Base-by-base conservation (phyloP, 2,888 invertebrate genomes). In the Arenicola marina region DNA sequence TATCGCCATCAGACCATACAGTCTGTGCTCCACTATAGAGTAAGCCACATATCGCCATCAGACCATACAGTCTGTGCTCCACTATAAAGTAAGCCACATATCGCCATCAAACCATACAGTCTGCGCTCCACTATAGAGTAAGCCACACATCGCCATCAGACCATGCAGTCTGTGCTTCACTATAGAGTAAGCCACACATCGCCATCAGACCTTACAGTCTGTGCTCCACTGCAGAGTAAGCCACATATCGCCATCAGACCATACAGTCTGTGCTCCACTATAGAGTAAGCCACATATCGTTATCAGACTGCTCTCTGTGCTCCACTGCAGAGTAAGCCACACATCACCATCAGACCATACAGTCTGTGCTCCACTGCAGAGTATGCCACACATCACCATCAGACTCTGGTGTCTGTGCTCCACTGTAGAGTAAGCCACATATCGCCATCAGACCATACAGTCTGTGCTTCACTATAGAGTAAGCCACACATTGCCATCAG, bases 71-170 rank as follows among this genome's bases (percentile, higher is more conserved):
- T 15, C 58, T 68, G 33, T 32, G 65, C 53, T 61, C 60, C 34
- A 56, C 63, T 7, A 59, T 68, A 11, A 63, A 63, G 68, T 68
- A 61, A 51, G 63, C n/a, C 38, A 4, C 59, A 55, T 58, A 33
- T 62, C 11, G 61, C 59, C 45, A 38, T 65, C n/a, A 21, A 60
- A 32, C 68, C 68, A 2, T 61, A 66, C 29, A 56, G 61, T 15
- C 58, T 68, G 33, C 34, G 65, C 53, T 61, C 60, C 34, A 56
- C 63, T 7, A 59, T 68, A 11, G 65, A 63, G 68, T 68, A 61
- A 51, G 63, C n/a, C 38, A 4, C 59, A 55, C 59, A 33, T 62
- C 11, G 61, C 59, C 45, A 38, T 65, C n/a, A 21, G 62, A 32
- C 68, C 68, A 2, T 61, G 63, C 29, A 56, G 61, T 15, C 58